Conservation (phyloP, 2,888 invertebrate species). For the Eubasilissa splendida region DNA sequence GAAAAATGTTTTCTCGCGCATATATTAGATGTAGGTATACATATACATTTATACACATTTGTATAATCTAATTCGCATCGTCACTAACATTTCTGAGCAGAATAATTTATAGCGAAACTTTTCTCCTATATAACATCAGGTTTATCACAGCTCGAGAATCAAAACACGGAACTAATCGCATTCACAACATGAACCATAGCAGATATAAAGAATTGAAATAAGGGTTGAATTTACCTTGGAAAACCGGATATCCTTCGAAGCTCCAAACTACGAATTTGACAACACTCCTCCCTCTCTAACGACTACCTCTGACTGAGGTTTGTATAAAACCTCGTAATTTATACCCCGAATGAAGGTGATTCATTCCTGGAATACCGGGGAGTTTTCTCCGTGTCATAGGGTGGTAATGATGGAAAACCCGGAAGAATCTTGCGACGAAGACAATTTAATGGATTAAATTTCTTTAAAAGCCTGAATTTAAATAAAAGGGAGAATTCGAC, state of each 20-base stretch:
- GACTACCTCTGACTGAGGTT: background rate
- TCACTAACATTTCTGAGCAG: no score
- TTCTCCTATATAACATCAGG: background rate
- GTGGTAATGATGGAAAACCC: background rate
- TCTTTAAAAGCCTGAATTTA: background rate
- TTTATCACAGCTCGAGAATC: background rate
- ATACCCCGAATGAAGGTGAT: slow-evolving; percentile 28
- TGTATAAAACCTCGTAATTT: slow-evolving; percentile 3
- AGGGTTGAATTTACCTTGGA: background rate
- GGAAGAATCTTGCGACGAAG: background rate
- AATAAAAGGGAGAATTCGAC: background rate
- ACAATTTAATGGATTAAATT: background rate
- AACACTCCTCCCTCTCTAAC: background rate
- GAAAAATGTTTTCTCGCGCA: no score
- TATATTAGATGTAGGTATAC: no score
- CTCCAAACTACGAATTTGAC: background rate
- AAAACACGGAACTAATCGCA: background rate
- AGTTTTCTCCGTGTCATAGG: slow-evolving; percentile 1
- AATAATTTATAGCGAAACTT: no score
- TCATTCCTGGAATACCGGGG: slow-evolving; percentile 18
- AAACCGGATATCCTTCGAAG: background rate
- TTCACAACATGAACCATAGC: background rate
- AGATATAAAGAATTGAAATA: background rate
- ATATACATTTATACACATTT: no score
- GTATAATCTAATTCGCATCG: no score